Evolutionary conservation across 2,797 vertebrate genomes (phyloP).

Genomic region (Eidolon dupreanum): DNA sequence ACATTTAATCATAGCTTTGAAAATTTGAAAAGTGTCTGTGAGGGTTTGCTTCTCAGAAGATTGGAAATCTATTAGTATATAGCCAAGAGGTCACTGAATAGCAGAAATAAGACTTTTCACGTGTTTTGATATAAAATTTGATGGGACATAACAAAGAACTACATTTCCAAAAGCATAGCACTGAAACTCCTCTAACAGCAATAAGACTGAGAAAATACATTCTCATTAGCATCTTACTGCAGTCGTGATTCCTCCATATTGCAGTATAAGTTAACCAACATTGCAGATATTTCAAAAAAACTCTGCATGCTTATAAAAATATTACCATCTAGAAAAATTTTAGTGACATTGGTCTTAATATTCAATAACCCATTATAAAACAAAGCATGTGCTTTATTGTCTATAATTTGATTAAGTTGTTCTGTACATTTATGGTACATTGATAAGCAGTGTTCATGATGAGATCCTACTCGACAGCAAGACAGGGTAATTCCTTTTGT

Average conservation of each 20-base stretch:
- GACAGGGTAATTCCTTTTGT: background rate
- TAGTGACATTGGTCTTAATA: background rate
- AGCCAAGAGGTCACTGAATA: slow-evolving; percentile 69
- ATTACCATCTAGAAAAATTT: background rate
- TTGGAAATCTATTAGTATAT: slow-evolving; percentile 77
- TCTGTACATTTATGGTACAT: background rate
- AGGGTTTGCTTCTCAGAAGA: slow-evolving; percentile 70
- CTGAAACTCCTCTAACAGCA: background rate
- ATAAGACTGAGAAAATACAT: background rate
- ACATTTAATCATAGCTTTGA: slow-evolving; percentile 76
- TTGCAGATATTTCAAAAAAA: background rate
- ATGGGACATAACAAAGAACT: background rate
- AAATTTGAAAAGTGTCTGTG: slow-evolving; percentile 69
- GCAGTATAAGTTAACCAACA: background rate
- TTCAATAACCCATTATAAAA: background rate
- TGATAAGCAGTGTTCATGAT: background rate
- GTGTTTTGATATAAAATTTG: slow-evolving; percentile 58
- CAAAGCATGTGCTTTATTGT: background rate
- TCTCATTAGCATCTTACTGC: background rate
- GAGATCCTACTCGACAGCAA: background rate
- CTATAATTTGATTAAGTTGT: background rate
- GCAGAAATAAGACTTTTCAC: slow-evolving; percentile 66
- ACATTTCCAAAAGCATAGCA: slow-evolving; percentile 36
- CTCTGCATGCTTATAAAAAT: background rate
- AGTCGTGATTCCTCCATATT: background rate